A percentile compares a stretch with the other conserved stretches of the same genome.
Conservation (phyloP, 1,140 invertebrate species). For the Portunus trituberculatus region DNA sequence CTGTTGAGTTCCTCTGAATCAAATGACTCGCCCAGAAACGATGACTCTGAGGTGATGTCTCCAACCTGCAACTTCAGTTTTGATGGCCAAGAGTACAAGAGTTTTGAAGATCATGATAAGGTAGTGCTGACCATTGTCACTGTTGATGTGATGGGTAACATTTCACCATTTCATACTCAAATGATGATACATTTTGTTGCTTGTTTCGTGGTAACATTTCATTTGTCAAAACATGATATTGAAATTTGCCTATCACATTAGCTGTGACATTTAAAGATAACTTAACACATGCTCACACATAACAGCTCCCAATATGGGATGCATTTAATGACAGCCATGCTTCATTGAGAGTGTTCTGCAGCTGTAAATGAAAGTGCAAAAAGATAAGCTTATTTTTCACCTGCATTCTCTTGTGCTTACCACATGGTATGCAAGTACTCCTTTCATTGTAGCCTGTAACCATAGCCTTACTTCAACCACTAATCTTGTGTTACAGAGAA, state of each 20-base stretch:
- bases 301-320: conserved; percentile 30
- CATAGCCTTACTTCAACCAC: background rate
- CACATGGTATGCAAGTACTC: background rate
- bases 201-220: background rate
- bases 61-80: conserved; percentile 7
- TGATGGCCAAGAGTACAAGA: conserved; percentile 28
- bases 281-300: conserved; percentile 41
- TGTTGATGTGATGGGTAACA: conserved; percentile 39
- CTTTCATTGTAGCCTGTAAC: background rate
- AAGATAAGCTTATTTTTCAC: background rate
- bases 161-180: background rate
- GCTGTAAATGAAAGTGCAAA: conserved; percentile 1
- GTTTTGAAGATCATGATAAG: conserved; percentile 47
- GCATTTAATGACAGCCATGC: background rate
- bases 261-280: conserved; percentile 25
- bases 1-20: conserved; percentile 4
- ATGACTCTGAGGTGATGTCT: conserved; percentile 18
- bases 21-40: conserved; percentile 40
- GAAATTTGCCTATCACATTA: conserved; percentile 47
- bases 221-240: background rate
- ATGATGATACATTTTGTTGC: conserved; percentile 21
- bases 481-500: background rate
- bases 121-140: conserved; percentile 40
- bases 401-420: background rate
- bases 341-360: background rate